phyloP scores from a whole-genome alignment of 2,797 vertebrate genomes.

The Eulemur coronatus region DNA sequence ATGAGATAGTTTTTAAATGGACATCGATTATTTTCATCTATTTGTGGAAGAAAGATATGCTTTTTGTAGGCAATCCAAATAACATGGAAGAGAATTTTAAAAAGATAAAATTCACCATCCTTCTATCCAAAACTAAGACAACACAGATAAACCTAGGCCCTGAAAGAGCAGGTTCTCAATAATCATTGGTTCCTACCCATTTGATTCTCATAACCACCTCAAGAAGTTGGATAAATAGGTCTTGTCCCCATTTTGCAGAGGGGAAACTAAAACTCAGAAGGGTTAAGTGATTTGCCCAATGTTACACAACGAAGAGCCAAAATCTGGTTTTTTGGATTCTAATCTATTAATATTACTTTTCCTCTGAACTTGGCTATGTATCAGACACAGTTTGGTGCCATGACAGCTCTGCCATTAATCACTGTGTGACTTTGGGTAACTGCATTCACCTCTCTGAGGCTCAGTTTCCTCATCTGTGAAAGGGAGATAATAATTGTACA shows the following conservation, averaged over 20 bases:
- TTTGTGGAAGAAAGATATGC: neutral
- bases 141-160: neutral
- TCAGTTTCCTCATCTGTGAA: neutral
- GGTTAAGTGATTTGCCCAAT: neutral
- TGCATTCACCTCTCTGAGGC: neutral
- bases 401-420: neutral
- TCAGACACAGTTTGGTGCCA: neutral
- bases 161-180: neutral
- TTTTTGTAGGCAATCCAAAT: conserved; percentile 19
- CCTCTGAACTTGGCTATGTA: neutral
- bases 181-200: neutral
- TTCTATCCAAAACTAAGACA: neutral
- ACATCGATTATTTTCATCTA: neutral
- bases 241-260: neutral
- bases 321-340: neutral
- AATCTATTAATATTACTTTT: neutral
- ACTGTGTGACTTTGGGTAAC: neutral
- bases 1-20: neutral
- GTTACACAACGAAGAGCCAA: neutral
- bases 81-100: neutral
- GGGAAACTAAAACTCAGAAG: neutral
- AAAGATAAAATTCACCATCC: neutral
- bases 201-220: neutral
- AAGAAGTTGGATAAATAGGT: neutral
- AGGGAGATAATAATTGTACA: neutral